Evolutionary conservation across 1,140 invertebrate genomes (phyloP).

Genomic region (Eriocheir sinensis): DNA sequence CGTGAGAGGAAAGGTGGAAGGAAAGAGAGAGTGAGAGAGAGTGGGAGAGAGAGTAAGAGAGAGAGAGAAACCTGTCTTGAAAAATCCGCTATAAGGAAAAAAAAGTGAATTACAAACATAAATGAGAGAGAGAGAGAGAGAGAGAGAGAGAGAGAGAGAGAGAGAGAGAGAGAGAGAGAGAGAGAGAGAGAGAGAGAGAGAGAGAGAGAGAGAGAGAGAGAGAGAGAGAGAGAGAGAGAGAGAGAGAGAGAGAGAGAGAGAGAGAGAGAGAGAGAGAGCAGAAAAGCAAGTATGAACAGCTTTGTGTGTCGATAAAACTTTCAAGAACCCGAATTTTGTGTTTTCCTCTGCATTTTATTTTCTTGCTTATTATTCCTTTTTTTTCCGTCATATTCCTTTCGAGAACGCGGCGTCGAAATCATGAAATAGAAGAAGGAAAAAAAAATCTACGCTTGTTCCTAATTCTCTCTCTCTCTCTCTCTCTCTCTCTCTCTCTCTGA

Average conservation of each 20-base stretch:
- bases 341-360: conserved; percentile 38
- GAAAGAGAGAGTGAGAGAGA: conserved; percentile 22
- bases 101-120: no score
- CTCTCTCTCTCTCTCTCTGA: conserved; percentile 54
- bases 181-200: conserved; percentile 18
- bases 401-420: background rate
- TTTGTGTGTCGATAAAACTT: conserved; percentile 65
- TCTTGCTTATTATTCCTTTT: background rate
- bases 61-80: no score
- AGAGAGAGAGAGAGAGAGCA: background rate
- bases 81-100: no score
- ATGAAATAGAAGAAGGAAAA: no score
- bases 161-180: conserved; percentile 22
- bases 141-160: conserved; percentile 22
- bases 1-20: background rate
- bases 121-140: conserved; percentile 9
- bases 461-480: background rate
- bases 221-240: background rate
- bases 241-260: conserved; percentile 42
- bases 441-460: no score
- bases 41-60: conserved; percentile 20
- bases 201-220: conserved; percentile 14
- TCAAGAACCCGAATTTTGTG: conserved; percentile 43
- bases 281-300: conserved; percentile 61
- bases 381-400: background rate